These are phyloP conservation scores for Yponomeuta malinellus DNA, from an alignment of 2,888 invertebrate genomes.

Conservation along the genomic window DNA sequence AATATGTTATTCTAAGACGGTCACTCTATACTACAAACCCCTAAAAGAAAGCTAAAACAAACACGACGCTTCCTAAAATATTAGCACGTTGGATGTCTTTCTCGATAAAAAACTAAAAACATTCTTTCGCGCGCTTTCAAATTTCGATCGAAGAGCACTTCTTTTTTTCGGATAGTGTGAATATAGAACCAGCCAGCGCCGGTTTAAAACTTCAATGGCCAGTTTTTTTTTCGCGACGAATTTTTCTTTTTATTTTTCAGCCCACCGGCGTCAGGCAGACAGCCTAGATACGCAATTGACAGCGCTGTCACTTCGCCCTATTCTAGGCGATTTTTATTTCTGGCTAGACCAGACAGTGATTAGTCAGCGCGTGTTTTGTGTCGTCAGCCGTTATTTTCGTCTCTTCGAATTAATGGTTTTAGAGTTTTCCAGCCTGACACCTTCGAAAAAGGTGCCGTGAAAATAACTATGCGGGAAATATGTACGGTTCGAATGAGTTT, in stretches of 20 bases:
- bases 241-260: conserved; percentile 18
- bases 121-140: conserved; percentile 21
- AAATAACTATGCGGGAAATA: too few species aligned
- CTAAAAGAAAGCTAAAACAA: neutral
- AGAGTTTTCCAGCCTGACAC: neutral
- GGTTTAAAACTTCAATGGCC: conserved; percentile 3
- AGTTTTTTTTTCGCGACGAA: conserved; percentile 3
- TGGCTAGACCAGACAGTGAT: conserved; percentile 44
- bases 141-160: conserved; percentile 23
- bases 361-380: conserved; percentile 49
- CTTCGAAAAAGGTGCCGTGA: neutral
- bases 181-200: conserved; percentile 33
- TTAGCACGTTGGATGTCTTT: neutral
- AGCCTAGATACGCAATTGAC: conserved; percentile 40
- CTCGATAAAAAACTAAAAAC: neutral
- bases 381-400: conserved; percentile 36
- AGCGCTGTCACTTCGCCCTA: conserved; percentile 42
- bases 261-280: conserved; percentile 21
- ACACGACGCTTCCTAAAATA: neutral
- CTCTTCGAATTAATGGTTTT: conserved; percentile 20
- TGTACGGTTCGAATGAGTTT: neutral
- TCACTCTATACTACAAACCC: neutral
- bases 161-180: conserved; percentile 39
- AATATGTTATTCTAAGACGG: conserved; percentile 1
- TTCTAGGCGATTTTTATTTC: conserved; percentile 36